Evolutionary conservation across 2,113 vertebrate species (phyloP).

Genomic region (Sander vitreus): DNA sequence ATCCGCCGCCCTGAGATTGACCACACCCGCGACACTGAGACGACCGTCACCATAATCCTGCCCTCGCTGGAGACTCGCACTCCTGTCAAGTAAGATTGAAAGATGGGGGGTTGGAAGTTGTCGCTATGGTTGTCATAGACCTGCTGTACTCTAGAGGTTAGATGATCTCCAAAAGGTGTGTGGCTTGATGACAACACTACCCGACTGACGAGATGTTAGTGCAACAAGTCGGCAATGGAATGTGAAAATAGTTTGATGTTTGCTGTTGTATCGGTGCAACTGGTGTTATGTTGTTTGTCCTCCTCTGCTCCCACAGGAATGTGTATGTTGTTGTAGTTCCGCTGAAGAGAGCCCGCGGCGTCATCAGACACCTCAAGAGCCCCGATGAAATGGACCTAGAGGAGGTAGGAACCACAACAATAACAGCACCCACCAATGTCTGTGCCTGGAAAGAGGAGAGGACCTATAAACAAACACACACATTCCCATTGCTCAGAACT

Average conservation of each 20-base stretch:
- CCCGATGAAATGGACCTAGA: constrained; percentile 99
- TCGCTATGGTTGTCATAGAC: neutral
- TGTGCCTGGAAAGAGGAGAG: constrained; percentile 43
- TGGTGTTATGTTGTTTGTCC: constrained; percentile 33
- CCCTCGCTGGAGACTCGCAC: constrained; percentile 89
- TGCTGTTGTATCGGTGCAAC: constrained; percentile 12
- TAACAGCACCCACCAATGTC: constrained; percentile 38
- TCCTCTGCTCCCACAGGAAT: constrained; percentile 82
- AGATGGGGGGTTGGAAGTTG: constrained; percentile 40
- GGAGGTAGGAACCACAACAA: constrained; percentile 85
- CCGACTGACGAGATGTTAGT: constrained; percentile 1
- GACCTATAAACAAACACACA: constrained; percentile 42
- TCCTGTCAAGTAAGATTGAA: constrained; percentile 88
- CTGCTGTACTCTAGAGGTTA: neutral
- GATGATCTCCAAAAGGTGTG: neutral
- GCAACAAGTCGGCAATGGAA: constrained; percentile 11
- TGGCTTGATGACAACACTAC: neutral
- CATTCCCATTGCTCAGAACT: constrained; percentile 32
- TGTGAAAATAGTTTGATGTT: constrained; percentile 6
- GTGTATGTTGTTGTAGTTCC: constrained; percentile 97
- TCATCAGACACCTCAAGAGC: constrained; percentile 89
- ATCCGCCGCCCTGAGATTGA: constrained; percentile 91
- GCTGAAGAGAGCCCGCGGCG: constrained; percentile 89
- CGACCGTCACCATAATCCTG: constrained; percentile 91
- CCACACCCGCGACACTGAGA: constrained; percentile 89